phyloP scores from a whole-genome alignment of 2,113 vertebrate genomes.

The Axis porcinus region DNA sequence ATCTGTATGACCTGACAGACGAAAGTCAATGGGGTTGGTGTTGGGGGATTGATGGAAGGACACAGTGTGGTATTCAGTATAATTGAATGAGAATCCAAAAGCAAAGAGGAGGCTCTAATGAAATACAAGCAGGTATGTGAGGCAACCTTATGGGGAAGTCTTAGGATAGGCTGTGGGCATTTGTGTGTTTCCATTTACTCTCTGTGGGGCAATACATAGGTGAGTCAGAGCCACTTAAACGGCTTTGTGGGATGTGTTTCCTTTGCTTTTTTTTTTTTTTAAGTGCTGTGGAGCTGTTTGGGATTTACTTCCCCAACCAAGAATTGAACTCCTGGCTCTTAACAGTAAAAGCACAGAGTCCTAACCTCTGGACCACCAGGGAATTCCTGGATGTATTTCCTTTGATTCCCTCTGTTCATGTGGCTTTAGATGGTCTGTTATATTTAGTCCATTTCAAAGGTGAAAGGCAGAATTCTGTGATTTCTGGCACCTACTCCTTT shows the following conservation, averaged over 20 bases:
- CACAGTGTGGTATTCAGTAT: background rate
- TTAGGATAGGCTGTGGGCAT: background rate
- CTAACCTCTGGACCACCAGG: background rate
- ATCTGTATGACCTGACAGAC: background rate
- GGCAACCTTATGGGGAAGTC: background rate
- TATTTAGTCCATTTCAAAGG: background rate
- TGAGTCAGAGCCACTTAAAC: background rate
- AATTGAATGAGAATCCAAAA: background rate
- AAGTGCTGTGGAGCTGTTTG: background rate
- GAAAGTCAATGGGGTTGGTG: background rate
- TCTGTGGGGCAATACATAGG: background rate
- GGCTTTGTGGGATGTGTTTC: background rate
- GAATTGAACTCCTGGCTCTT: background rate
- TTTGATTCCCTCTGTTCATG: background rate
- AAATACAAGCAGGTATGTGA: background rate
- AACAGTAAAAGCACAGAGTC: background rate
- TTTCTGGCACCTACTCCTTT: background rate
- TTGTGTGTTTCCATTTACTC: background rate
- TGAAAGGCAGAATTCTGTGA: background rate
- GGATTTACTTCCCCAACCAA: background rate
- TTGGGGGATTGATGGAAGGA: background rate
- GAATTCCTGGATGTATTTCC: background rate
- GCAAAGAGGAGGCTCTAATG: background rate
- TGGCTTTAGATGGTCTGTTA: background rate
- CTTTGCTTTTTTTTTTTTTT: background rate